Conservation (phyloP, 2,113 vertebrate genomes). For the Prietella phreatophila region DNA sequence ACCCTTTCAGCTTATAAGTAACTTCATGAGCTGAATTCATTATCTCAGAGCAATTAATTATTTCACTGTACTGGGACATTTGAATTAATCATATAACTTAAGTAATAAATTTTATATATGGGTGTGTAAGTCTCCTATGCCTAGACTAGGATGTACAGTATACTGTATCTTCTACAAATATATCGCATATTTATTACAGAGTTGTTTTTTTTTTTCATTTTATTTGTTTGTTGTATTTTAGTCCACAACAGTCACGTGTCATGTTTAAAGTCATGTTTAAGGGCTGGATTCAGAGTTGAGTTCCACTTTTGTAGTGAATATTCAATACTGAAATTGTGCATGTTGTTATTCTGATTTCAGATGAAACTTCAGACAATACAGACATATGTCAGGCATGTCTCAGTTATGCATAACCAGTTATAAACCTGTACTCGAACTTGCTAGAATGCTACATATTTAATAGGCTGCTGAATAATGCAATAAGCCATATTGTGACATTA, state of each 20-base stretch:
- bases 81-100: not conserved
- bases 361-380: not conserved
- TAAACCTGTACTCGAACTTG: not conserved
- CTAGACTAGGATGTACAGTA: too few species aligned
- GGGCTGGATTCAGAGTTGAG: not conserved
- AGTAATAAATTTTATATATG: not conserved
- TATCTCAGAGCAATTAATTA: not conserved
- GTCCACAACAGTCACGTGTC: too few species aligned
- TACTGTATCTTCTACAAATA: too few species aligned
- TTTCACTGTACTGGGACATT: not conserved
- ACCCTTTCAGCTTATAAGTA: not conserved
- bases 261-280: too few species aligned
- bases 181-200: too few species aligned
- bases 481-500: not conserved
- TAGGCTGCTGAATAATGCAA: not conserved
- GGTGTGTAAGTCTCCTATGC: too few species aligned
- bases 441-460: not conserved
- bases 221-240: too few species aligned
- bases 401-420: not conserved
- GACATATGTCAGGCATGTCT: not conserved
- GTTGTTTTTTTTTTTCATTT: too few species aligned
- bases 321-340: not conserved
- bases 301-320: not conserved
- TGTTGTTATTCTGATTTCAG: not conserved
- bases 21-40: not conserved